Evolutionary conservation across 2,888 invertebrate species (phyloP), one percentile per base, ranked within the genome.

Genomic region (Acholoe squamosa): DNA sequence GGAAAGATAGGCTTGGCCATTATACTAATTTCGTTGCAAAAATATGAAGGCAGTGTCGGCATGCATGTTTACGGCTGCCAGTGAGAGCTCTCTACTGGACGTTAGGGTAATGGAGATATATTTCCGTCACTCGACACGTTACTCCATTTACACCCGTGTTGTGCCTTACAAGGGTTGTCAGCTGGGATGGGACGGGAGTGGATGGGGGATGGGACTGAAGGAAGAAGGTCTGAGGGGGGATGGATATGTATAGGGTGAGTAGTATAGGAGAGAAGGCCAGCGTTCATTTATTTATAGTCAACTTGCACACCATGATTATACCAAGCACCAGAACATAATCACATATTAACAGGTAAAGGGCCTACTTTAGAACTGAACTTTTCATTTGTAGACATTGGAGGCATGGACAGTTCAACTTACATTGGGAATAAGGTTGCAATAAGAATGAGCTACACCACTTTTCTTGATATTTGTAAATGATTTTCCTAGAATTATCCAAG

Each of bases 1-100:
- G 71, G 71, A 71, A 71, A 71, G 71, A 71, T 71, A 71, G n/a
- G 71, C 14, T 7, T 28, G 28, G 14, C 71, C 71, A 71, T 71
- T 71, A 71, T 71, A 71, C 71, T 71, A 71, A 71, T 71, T 71
- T 28, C 71, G 31, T 71, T 28, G 28, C 71, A 71, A 61, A 71
- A 71, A 71, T 71, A 25, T 71, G 71, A 71, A 1, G 71, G 71
- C 31, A 0, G 71, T 28, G 14, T 71, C 28, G 28, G 28, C n/a
- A 14, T 25, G 28, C 25, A 71, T 71, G 71, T 71, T 10, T 71
- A 71, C 16, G 71, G 5, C 43, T 10, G 43, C 43, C 43, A 3
- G 71, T 25, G 5, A 1, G 19, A 28, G 71, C 28, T 28, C 5
- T 43, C 43, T 43, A 43, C 31, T 71, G 71, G 71, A 28, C 25